Base-by-base conservation (phyloP, 2,797 vertebrate species). In the Phylloscopus collybita region DNA sequence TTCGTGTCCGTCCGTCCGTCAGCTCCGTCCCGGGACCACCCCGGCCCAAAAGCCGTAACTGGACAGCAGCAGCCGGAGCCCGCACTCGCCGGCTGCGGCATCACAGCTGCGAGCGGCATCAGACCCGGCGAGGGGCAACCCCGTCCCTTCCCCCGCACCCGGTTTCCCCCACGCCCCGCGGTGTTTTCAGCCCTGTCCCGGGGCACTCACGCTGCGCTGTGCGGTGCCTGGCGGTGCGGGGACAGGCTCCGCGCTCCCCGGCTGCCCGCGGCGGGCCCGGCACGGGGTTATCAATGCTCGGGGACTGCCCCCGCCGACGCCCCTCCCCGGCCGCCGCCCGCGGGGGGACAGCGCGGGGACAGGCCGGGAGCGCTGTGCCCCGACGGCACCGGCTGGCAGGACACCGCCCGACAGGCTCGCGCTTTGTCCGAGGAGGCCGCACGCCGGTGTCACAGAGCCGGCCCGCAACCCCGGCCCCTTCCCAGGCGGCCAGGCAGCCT, bases 221-320 rank as follows among this genome's bases (percentile, higher is more conserved):
- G 66, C 66, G 20, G 16, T n/a, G 61, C 23, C 8, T 26, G 26
- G 32, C 16, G 4, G 30, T 40, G 83, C 42, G n/a, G 60, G 60
- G 7, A 32, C 54, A 15, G 54, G 4, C 71, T 53, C 60, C 23
- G 49, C 45, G 30, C 12, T n/a, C 67, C 26, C 29, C 34, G 38
- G 69, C 74, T 80, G 87, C 51, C n/a, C 42, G 42, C 62, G 40
- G 49, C 26, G 42, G 59, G 56, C 22, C 27, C 51, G 36, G 60
- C n/a, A 1, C 51, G 40, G 74, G 42, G 86, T 45, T 96, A 76
- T 94, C 82, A 93, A 80, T 29, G 91, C 64, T 44, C 64, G 80
- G 88, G 90, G 90, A 7, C 86, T 80, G 95, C 92, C 83, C 94
- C 82, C 59, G 19, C 72, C 40, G 57, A 92, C 25, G 93, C 95